These are phyloP conservation scores for Paguma larvata DNA, from an alignment of 2,797 vertebrate species.

Conservation along the genomic window DNA sequence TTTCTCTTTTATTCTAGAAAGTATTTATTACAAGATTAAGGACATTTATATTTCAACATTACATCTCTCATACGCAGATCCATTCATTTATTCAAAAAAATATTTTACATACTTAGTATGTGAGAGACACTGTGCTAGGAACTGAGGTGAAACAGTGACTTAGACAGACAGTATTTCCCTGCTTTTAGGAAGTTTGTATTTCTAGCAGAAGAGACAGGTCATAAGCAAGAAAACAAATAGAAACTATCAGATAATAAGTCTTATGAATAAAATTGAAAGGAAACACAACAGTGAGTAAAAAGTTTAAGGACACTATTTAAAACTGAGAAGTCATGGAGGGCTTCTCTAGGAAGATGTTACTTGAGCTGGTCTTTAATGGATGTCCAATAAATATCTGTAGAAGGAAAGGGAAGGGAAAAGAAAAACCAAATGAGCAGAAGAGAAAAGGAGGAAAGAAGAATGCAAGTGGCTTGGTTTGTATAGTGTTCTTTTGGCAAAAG, in stretches of 20 bases:
- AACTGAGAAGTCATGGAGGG: neutral
- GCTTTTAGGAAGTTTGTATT: neutral
- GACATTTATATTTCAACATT: neutral
- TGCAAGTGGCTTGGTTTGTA: neutral
- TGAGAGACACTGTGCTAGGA: neutral
- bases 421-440: neutral
- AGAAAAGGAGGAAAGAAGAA: neutral
- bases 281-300: neutral
- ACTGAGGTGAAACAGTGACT: neutral
- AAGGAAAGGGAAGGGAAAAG: neutral
- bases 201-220: neutral
- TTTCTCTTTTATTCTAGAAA: neutral
- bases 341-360: neutral
- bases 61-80: neutral
- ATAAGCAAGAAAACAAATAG: neutral
- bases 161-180: neutral
- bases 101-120: neutral
- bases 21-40: neutral
- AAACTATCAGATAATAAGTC: neutral
- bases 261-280: slow-evolving; percentile 1
- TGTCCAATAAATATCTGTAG: neutral
- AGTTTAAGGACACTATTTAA: slow-evolving; percentile 12
- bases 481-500: neutral
- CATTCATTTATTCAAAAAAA: slow-evolving; percentile 14
- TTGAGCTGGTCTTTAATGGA: neutral